These are phyloP conservation scores for Druceiella hillmani DNA, from an alignment of 2,888 invertebrate species.

Conservation along the genomic window DNA sequence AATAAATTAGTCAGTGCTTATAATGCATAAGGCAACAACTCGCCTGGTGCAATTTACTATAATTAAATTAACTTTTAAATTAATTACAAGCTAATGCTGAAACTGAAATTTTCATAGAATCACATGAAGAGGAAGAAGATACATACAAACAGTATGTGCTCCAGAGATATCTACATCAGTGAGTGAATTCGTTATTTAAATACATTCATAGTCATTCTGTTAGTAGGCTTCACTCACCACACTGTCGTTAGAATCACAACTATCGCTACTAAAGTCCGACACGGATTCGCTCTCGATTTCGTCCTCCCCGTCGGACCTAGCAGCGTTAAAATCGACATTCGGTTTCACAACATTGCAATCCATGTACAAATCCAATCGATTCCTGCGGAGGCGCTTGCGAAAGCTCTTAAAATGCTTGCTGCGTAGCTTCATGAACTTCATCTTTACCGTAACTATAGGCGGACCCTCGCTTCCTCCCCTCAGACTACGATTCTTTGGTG, in stretches of 20 bases:
- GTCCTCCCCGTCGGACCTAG: slow-evolving; percentile 11
- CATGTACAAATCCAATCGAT: slow-evolving; percentile 46
- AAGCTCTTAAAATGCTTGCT: too few species aligned
- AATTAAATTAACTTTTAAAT: too few species aligned
- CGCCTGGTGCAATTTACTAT: too few species aligned
- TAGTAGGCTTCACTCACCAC: slow-evolving; percentile 41
- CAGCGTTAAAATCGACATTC: slow-evolving; percentile 12
- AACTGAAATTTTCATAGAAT: too few species aligned
- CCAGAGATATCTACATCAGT: too few species aligned
- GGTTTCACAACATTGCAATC: slow-evolving; percentile 35
- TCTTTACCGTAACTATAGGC: slow-evolving; percentile 40
- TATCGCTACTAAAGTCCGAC: slow-evolving; percentile 28
- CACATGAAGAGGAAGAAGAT: too few species aligned
- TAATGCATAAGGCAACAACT: too few species aligned
- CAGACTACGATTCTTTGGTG: slow-evolving; percentile 43
- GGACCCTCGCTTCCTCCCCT: slow-evolving; percentile 50
- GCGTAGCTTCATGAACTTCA: slow-evolving; percentile 33
- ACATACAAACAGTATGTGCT: too few species aligned
- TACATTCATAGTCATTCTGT: too few species aligned
- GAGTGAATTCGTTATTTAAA: too few species aligned
- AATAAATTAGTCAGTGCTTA: too few species aligned
- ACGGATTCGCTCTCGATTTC: slow-evolving; percentile 31
- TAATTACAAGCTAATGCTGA: too few species aligned
- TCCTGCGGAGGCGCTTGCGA: slow-evolving; percentile 40
- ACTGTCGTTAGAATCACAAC: slow-evolving; percentile 33